These are phyloP conservation scores for Urechis unicinctus DNA, from an alignment of 2,888 invertebrate genomes.

Conservation along the genomic window DNA sequence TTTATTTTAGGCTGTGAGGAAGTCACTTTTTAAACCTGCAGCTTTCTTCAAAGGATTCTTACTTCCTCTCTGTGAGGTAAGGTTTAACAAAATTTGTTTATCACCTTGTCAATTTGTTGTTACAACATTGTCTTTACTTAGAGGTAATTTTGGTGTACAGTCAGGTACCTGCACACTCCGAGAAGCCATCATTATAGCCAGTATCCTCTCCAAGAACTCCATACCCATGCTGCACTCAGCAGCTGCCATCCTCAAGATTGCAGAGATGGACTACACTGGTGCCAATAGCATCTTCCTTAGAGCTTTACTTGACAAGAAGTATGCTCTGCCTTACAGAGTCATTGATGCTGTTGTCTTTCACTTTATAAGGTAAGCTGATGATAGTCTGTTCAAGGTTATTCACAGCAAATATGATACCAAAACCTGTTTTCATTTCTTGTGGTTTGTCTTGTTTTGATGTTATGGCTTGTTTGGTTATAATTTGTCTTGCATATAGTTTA, in stretches of 20 bases:
- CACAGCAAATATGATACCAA: background rate
- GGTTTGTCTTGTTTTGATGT: no score
- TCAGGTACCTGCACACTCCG: conserved; percentile 88
- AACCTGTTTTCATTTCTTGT: no score
- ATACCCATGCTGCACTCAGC: conserved; percentile 92
- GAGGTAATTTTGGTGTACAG: conserved; percentile 50
- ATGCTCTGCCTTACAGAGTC: conserved; percentile 90
- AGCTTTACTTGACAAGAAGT: conserved; percentile 93
- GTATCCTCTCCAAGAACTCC: conserved; percentile 81
- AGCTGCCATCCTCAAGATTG: conserved; percentile 88
- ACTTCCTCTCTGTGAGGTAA: conserved; percentile 60
- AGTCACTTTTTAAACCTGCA: conserved; percentile 91
- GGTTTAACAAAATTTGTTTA: no score
- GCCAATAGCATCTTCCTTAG: conserved; percentile 91
- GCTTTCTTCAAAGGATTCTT: conserved; percentile 92
- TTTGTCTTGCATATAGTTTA: background rate
- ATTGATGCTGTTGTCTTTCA: conserved; percentile 92
- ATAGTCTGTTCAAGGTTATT: no score
- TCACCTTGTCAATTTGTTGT: background rate
- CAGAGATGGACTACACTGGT: conserved; percentile 83
- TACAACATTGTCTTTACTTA: background rate
- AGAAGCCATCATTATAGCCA: conserved; percentile 92
- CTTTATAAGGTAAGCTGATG: conserved; percentile 68
- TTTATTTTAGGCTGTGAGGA: conserved; percentile 69
- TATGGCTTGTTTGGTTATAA: background rate